Percentiles rank a stretch among this genome's conserved stretches.
These are phyloP conservation scores for Drosophila rellima DNA, from an alignment of 2,888 invertebrate genomes.

Conservation along the genomic window DNA sequence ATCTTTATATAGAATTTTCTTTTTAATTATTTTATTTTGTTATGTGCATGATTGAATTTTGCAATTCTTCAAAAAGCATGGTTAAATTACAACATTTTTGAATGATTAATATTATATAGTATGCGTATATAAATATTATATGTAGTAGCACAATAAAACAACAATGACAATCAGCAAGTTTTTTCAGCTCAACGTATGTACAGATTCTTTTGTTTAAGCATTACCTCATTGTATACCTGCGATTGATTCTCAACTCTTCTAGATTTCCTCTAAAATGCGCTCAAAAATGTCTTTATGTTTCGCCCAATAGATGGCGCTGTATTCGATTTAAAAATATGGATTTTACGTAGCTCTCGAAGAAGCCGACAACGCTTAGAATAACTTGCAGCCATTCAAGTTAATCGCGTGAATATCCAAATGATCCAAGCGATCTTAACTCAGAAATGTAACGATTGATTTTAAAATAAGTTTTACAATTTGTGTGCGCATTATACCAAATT, in stretches of 20 bases:
- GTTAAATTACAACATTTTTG: slow-evolving; percentile 43
- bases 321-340: slow-evolving; percentile 38
- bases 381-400: slow-evolving; percentile 86
- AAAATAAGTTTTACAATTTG: slow-evolving; percentile 22
- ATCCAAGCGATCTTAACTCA: slow-evolving; percentile 47
- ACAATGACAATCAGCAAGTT: slow-evolving; percentile 81
- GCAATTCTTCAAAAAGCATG: slow-evolving; percentile 78
- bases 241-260: slow-evolving; percentile 69
- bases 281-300: slow-evolving; percentile 44
- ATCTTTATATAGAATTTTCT: slow-evolving; percentile 14
- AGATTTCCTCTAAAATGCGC: slow-evolving; percentile 36
- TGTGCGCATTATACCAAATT: slow-evolving; percentile 38
- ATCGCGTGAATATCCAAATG: slow-evolving; percentile 73
- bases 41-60: slow-evolving; percentile 78
- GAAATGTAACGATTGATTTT: background rate
- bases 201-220: slow-evolving; percentile 45
- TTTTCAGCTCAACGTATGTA: slow-evolving; percentile 81
- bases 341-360: slow-evolving; percentile 66
- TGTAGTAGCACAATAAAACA: slow-evolving; percentile 47
- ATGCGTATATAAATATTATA: slow-evolving; percentile 14
- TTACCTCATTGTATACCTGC: slow-evolving; percentile 81
- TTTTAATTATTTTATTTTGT: slow-evolving; percentile 9
- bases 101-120: slow-evolving; percentile 4
- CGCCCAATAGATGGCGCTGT: slow-evolving; percentile 19
- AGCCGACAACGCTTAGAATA: slow-evolving; percentile 69